Base-by-base conservation (phyloP, 2,888 invertebrate species). In the Uloborus plumipes region DNA sequence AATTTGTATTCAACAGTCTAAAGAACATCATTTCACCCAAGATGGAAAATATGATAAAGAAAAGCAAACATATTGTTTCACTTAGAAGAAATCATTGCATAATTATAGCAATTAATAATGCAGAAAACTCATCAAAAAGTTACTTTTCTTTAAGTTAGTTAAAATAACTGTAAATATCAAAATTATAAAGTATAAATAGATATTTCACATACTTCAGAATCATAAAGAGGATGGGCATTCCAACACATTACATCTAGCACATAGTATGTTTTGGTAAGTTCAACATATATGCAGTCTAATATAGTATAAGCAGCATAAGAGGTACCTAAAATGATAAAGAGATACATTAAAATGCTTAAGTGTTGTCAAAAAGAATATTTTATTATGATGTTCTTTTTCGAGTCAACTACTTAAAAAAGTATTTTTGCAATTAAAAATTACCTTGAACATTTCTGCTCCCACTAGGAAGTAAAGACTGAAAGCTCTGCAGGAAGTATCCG, bases 181-280 rank as follows among this genome's bases (percentile, higher is more conserved):
- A 39, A 39, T 39, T 39, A 39, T 39, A 7, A 11, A 39, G 11
- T 39, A 4, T 39, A 39, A 39, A 39, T 11, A 39, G 1, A 9
- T 39, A 39, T 39, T 39, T 6, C 77, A 85, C 89, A 90, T 90
- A 94, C 95, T 89, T 95, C 94, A 89, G 93, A 93, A 87, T 94
- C 92, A 70, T 92, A 90, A 87, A 94, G 91, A 7, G 93, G 91
- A 87, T 93, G 92, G 84, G 91, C 92, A 87, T 93, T 93, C 96
- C 96, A 97, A 49, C 92, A 93, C 85, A 97, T 89, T 2, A 96
- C 90, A 89, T 99, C 98, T 74, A 98, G 89, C 0, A 96, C 91
- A 89, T 93, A 96, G 89, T 94, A 93, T 4, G 91, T 92, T 73
- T 92, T 91, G 9, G 89, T 88, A 0, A 89, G 87, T 72, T 92